Percentiles rank a stretch among this genome's conserved stretches.
These are phyloP conservation scores for Lepeophtheirus nordmannii DNA, from an alignment of 2,888 invertebrate species.

Conservation along the genomic window DNA sequence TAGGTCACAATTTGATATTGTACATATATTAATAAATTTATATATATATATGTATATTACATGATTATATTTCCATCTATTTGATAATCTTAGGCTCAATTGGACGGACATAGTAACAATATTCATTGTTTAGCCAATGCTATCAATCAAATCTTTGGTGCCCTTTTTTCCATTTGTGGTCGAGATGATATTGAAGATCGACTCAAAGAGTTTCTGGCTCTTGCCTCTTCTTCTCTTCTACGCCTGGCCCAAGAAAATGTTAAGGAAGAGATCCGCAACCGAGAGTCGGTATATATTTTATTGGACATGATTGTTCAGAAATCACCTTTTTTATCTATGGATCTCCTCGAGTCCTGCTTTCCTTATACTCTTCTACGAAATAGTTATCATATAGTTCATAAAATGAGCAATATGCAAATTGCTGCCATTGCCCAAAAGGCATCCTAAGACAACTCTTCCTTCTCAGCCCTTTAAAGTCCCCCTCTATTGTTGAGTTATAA, in stretches of 20 bases:
- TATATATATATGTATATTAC: neutral
- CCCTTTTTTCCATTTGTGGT: conserved; percentile 86
- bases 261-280: conserved; percentile 77
- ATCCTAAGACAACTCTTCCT: neutral
- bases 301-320: conserved; percentile 51
- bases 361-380: conserved; percentile 94
- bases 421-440: conserved; percentile 12
- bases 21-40: neutral
- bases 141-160: conserved; percentile 87
- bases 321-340: conserved; percentile 96
- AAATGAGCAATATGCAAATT: conserved; percentile 33
- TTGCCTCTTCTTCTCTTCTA: conserved; percentile 86
- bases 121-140: conserved; percentile 95
- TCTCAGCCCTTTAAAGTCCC: too few relatives aligned
- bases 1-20: neutral
- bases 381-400: conserved; percentile 91
- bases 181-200: conserved; percentile 91
- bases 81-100: conserved; percentile 42
- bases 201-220: conserved; percentile 77
- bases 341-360: conserved; percentile 93
- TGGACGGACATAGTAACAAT: conserved; percentile 93
- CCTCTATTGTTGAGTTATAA: neutral
- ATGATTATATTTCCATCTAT: neutral
- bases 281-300: conserved; percentile 90
- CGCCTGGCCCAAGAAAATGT: conserved; percentile 89